Percentiles rank a stretch among this genome's conserved stretches.
Evolutionary conservation across 1,140 invertebrate genomes (phyloP).

Genomic region (Hyposmocoma kahamanoa): DNA sequence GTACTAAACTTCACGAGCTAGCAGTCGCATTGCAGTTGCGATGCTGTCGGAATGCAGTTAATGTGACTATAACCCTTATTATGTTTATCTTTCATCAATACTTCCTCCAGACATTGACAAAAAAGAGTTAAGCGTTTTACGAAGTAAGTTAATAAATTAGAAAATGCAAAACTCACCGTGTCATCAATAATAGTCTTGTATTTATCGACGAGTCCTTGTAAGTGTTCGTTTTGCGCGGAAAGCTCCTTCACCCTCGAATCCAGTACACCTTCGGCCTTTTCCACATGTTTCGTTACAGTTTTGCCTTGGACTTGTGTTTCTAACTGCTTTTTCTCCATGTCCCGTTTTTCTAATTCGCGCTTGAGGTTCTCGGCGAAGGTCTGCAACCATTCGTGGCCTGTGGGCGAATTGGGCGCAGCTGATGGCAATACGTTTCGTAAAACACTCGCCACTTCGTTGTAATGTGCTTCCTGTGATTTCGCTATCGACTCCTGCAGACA

Average conservation of each 20-base stretch:
- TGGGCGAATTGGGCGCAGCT: constrained; percentile 64
- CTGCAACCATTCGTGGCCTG: constrained; percentile 72
- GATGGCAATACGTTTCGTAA: constrained; percentile 77
- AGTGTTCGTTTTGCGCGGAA: constrained; percentile 74
- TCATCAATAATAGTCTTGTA: constrained; percentile 84
- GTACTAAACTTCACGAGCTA: too few relatives aligned
- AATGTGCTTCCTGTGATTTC: constrained; percentile 72
- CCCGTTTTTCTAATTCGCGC: constrained; percentile 32
- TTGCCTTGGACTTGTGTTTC: neutral
- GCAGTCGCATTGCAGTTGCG: too few relatives aligned
- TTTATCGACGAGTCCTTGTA: constrained; percentile 79
- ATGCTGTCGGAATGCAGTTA: too few relatives aligned
- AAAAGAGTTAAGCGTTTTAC: too few relatives aligned
- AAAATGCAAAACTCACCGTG: constrained; percentile 83
- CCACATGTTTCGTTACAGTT: neutral
- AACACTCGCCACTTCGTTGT: constrained; percentile 73
- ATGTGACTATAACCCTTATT: too few relatives aligned
- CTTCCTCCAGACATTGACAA: too few relatives aligned
- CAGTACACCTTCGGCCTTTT: neutral
- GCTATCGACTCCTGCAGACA: constrained; percentile 69
- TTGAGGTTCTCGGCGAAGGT: constrained; percentile 71
- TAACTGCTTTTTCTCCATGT: constrained; percentile 27
- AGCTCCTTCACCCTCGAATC: constrained; percentile 46
- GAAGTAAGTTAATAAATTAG: too few relatives aligned
- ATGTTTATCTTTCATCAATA: too few relatives aligned